These are phyloP conservation scores for Coccyzus lansbergi DNA, from an alignment of 2,797 vertebrate genomes.

Conservation along the genomic window DNA sequence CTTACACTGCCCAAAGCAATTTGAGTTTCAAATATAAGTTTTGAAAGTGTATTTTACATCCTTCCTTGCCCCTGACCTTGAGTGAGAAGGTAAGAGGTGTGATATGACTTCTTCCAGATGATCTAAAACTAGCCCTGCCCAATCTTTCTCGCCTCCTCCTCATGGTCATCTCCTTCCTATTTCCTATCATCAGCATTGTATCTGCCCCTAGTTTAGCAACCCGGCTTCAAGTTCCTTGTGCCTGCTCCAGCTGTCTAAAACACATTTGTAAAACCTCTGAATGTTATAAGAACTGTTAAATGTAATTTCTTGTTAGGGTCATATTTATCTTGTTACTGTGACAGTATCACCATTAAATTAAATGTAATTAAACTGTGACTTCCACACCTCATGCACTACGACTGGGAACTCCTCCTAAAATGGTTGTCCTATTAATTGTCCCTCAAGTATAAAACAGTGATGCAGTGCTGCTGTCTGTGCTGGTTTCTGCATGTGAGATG, in stretches of 20 bases:
- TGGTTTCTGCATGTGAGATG: fast-evolving
- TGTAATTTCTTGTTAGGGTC: not conserved
- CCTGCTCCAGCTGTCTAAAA: not conserved
- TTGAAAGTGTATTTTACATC: not conserved
- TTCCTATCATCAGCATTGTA: not conserved
- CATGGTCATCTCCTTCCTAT: not conserved
- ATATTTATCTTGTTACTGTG: not conserved
- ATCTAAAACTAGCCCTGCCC: not conserved
- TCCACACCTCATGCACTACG: not conserved
- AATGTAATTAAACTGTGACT: not conserved
- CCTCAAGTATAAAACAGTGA: not conserved
- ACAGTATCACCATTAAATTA: not conserved
- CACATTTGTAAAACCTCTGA: not conserved
- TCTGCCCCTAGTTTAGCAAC: not conserved
- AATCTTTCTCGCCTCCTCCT: not conserved
- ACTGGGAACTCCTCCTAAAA: not conserved
- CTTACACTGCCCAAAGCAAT: not conserved
- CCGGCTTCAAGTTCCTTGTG: not conserved
- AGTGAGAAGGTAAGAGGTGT: not conserved
- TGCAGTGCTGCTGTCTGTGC: not conserved
- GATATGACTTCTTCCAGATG: not conserved
- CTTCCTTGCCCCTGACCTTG: not conserved
- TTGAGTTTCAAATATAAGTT: not conserved
- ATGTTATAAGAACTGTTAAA: not conserved
- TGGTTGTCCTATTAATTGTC: not conserved